Evolutionary conservation across 2,113 vertebrate species (phyloP), one percentile per base, ranked within the genome.

Genomic region (Sylvietta virens): DNA sequence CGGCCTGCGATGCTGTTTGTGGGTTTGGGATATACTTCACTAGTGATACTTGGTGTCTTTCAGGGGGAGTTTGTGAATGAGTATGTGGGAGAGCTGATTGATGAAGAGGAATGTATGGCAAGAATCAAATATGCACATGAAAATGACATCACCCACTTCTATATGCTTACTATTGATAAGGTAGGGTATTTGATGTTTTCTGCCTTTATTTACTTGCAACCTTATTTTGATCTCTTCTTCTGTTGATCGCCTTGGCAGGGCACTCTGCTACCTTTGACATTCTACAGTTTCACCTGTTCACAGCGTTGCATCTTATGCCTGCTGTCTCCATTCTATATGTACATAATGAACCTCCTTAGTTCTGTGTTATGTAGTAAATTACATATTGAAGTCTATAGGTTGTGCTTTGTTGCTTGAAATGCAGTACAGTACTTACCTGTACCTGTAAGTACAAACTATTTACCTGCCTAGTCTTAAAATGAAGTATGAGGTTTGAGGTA

Each of bases 91-190:
- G 99, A 99, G 97, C 97, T 99, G 94, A 99, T 99, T 6, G 99
- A 99, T 50, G 99, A 99, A 95, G 99, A 99, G 96, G 99, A 99
- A 71, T 99, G 99, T 92, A 98, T 98, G 97, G 98, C 99, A 23
- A 97, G 99, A 64, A 99, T 99, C 97, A 98, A 97, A 81, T 97
- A 98, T 7, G 99, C 99, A 6, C 99, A 99, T 16, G 99, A 99
- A 92, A 99, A 99, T 44, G 99, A 99, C 97, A 99, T 99, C 96
- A 99, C 98, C 0, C 98, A 99, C 96, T 99, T 99, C 97, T 99
- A 99, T 97, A 99, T 99, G 99, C 99, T 99, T 80, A 99, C 99
- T 48, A 99, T 99, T 40, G 99, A 99, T 97, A 99, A 99, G 99
- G 99, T 99, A 98, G 3, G 30, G 15, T 78, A n/a, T 83, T 88